A percentile compares a stretch with the other conserved stretches of the same genome.
Conservation (phyloP, 2,888 invertebrate genomes). For the Hemithea aestivaria region DNA sequence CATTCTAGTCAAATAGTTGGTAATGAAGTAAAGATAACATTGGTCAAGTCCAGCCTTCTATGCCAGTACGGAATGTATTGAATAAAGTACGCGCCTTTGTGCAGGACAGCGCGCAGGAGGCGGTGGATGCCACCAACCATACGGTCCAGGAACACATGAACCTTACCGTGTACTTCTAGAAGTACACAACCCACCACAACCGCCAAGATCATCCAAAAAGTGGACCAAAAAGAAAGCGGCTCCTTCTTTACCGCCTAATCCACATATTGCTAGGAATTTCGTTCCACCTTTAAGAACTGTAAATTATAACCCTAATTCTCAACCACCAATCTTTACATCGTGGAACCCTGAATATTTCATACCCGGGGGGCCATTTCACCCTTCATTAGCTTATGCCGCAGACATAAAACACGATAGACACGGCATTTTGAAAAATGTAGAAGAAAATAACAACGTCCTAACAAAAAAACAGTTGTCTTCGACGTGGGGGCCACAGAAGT, state of each 20-base stretch:
- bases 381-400: slow-evolving; percentile 3
- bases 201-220: slow-evolving; percentile 1
- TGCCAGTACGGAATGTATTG: slow-evolving; percentile 8
- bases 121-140: slow-evolving; percentile 59
- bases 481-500: slow-evolving; percentile 26
- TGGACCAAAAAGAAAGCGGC: slow-evolving; percentile 3
- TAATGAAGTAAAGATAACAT: too few species aligned
- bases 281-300: slow-evolving; percentile 6
- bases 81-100: slow-evolving; percentile 33
- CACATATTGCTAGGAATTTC: not conserved
- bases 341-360: too few species aligned
- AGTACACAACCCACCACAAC: too few species aligned
- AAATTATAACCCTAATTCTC: not conserved
- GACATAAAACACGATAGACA: not conserved
- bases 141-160: slow-evolving; percentile 80
- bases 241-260: not conserved
- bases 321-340: too few species aligned
- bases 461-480: slow-evolving; percentile 12
- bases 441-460: slow-evolving; percentile 8
- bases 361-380: too few species aligned
- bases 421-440: slow-evolving; percentile 7
- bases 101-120: slow-evolving; percentile 53
- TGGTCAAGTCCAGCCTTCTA: too few species aligned
- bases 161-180: slow-evolving; percentile 85
- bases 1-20: too few species aligned